Base-by-base conservation (phyloP, 2,113 vertebrate species). In the Vidua chalybeata region DNA sequence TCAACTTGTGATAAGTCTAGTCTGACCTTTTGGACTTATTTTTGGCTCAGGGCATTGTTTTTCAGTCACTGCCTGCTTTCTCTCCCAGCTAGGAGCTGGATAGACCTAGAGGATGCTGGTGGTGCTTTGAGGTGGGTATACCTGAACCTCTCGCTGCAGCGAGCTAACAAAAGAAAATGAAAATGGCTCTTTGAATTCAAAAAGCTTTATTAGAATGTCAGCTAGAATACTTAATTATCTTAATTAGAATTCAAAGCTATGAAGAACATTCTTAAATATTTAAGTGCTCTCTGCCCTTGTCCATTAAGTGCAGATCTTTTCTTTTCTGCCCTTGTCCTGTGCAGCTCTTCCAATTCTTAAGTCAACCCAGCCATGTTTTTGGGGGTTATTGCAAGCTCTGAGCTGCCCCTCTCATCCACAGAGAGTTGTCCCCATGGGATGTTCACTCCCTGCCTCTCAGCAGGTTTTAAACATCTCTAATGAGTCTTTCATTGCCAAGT, bases 221-320 rank as follows among this genome's bases (percentile, higher is more conserved):
- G 48, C 48, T 63, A 31, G 89, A 92, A 96, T 92, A 67, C 52
- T 89, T 90, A 80, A 93, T 96, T 92, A 86, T 71, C 91, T 86
- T 92, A 95, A 95, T 97, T 90, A 93, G 73, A 84, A 93, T 92
- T 93, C 92, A 77, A 67, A 80, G 68, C 19, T 0, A 39, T 2
- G 8, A 77, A 73, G 90, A 84, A 62, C 43, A 67, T 89, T 84
- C 52, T 89, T 91, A 95, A 97, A 95, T 93, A 90, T 96, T 97
- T 92, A 92, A 93, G 76, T 0, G 0, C 55, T 90, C 95, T 95
- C 79, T 94, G 83, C 83, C 85, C 79, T 90, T 86, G 62, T 87
- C 92, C 64, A 58, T 87, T 85, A 85, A 77, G 46, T 58, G 72
- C 51, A 33, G 72, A 35, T 69, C 79, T 94, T 76, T 72, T 84